Base-by-base conservation (phyloP, 2,797 vertebrate species). In the Sebastes diaconus region DNA sequence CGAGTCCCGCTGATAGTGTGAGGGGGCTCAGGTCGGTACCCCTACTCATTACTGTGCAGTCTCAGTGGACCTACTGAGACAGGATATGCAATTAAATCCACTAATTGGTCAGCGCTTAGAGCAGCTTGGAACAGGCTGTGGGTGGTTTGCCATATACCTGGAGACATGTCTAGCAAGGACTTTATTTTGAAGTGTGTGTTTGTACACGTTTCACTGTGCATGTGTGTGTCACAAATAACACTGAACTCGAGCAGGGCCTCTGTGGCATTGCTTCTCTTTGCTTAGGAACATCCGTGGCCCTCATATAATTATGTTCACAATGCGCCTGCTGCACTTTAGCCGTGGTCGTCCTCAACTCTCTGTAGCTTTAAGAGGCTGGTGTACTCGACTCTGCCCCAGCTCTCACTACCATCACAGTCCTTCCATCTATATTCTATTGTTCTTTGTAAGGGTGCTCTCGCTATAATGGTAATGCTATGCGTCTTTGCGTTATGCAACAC, bases 101-200 rank as follows among this genome's bases (percentile, higher is more conserved):
- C 89, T 91, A 93, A 94, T 91, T 94, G 92, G 84, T 80, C 84
- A 86, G 83, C 59, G 25, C 92, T 91, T 80, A 84, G 61, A 77
- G 72, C 81, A 78, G 64, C 68, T 58, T 25, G 27, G 72, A 90
- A 79, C 61, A 77, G 29, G 61, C 39, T 68, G 86, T 85, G 88
- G 90, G 87, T 84, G 87, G 79, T 72, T 66, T 77, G 78, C 80
- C 73, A 77, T 60, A 60, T 13, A 78, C 66, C 72, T 73, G 12
- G 76, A 87, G 84, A 88, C 73, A 86, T 63, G 50, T 77, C 59
- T 29, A 22, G 46, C 4, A 11, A 32, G 70, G 55, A 42, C 57
- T 61, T 25, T 66, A 70, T 72, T 79, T 61, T 64, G 25, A 73
- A 36, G 10, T 27, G 10, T 22, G 20, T 24, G n/a, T 75, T 20